Evolutionary conservation across 2,113 vertebrate genomes (phyloP), one percentile per base, ranked within the genome.

Genomic region (Gambusia holbrooki): DNA sequence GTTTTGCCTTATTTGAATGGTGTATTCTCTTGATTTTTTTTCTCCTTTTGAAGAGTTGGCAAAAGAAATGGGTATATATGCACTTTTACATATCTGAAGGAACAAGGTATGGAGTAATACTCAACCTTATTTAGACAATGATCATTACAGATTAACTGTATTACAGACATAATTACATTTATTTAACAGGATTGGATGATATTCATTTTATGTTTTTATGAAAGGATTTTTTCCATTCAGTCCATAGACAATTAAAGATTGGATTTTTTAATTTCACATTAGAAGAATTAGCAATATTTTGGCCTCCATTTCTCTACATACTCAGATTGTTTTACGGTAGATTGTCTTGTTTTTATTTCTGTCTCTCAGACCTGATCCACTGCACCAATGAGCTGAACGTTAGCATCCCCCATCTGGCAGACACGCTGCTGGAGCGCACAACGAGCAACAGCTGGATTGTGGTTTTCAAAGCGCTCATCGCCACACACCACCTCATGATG

Each of bases 401-500:
- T 93, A 98, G 95, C 90, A 96, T 98, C 87, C 94, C 96, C 1
- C 96, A 95, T 88, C 90, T 98, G 94, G 96, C 96, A 71, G 95
- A 99, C 88, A 94, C 96, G 0, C 95, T 98, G 85, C 96, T 96
- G 90, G 95, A 96, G 90, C 95, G 96, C 88, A 96, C 96, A 48
- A 91, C 94, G n/a, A 98, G 95, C 92, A 96, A 95, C 93, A 98
- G 96, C 94, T 99, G 97, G 97, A 96, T 98, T 75, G 97, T 98
- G 90, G 97, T 99, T 75, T 98, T 99, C 92, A 99, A 99, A 93
- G 96, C 97, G 88, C 96, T 98, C 90, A 95, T 99, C 90, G 97
- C 97, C 90, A 96, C 96, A 45, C 97, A 98, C 94, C 96, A 98
- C 92, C 97, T 99, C 90, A 98, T 97, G 97, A 97, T 98, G 95